Base-by-base conservation (phyloP, 2,113 vertebrate species). In the Leptodactylus fuscus region DNA sequence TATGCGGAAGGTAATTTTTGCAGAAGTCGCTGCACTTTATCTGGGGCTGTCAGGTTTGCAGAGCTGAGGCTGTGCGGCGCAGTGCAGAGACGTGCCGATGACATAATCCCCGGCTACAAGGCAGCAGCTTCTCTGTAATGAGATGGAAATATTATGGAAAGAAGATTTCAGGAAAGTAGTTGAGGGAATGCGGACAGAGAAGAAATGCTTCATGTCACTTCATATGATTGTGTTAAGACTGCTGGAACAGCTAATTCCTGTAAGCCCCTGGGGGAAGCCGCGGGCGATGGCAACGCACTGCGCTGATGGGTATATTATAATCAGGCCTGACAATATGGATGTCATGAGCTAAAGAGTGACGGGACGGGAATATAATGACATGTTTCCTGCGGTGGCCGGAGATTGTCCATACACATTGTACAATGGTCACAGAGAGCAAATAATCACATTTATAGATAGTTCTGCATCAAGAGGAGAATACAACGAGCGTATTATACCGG, bases 81-180 rank as follows among this genome's bases (percentile, higher is more conserved):
- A 29, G 70, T 32, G 58, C 70, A 11, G 65, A 84, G 82, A 51
- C n/a, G 60, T 32, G 29, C 29, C 2, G 58, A 70, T 55, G 83
- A 79, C 75, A 80, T 85, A 85, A 85, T 85, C 83, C 74, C 24
- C 48, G 44, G 58, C 36, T 84, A 22, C 60, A 24, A 62, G 51
- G 46, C 9, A 27, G 53, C 29, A 34, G 71, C 71, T 76, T 29
- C 41, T 67, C 83, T 6, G 60, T 85, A 85, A 85, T 85, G 83
- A 85, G 83, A 85, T 85, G 83, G 83, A 85, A 85, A 85, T 85
- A 41, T 85, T 79, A 85, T 85, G 75, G 83, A 79, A 85, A 85
- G 83, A 77, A 79, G 83, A 79, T 85, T 85, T 85, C 29, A 29
- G 75, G n/a, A 80, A 85, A 85, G 75, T 53, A 85, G 60, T 85